Evolutionary conservation across 2,888 invertebrate genomes (phyloP).

Genomic region (Lomographa bimaculata): DNA sequence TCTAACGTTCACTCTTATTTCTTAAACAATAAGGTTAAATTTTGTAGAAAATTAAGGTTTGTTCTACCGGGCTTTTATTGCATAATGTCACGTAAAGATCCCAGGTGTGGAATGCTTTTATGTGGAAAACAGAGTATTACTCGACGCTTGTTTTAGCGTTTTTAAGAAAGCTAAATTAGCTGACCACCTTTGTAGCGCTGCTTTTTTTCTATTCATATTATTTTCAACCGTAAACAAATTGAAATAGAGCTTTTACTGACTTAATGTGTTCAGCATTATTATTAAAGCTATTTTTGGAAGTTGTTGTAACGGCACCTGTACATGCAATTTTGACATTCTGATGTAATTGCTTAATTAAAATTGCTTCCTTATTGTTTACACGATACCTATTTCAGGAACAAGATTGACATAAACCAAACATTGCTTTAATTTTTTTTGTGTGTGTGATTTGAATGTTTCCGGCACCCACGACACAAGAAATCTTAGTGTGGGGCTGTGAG

Average conservation of each 20-base stretch:
- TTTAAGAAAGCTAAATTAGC: slow-evolving; percentile 52
- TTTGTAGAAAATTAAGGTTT: too few relatives aligned
- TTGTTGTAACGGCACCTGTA: slow-evolving; percentile 46
- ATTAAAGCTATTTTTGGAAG: slow-evolving; percentile 39
- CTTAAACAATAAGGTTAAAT: slow-evolving; percentile 30
- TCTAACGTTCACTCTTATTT: slow-evolving; percentile 36
- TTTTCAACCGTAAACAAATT: slow-evolving; percentile 3
- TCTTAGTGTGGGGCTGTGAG: too few relatives aligned
- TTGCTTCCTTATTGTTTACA: slow-evolving; percentile 49
- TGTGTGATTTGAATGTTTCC: too few relatives aligned
- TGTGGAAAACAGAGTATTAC: slow-evolving; percentile 66
- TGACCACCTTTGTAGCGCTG: slow-evolving; percentile 37
- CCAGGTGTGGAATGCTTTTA: slow-evolving; percentile 77
- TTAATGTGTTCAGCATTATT: neutral
- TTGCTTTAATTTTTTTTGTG: too few relatives aligned
- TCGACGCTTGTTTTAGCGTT: slow-evolving; percentile 62
- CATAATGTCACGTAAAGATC: slow-evolving; percentile 72
- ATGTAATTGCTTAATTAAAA: slow-evolving; percentile 65
- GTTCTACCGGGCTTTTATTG: slow-evolving; percentile 72
- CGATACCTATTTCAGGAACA: slow-evolving; percentile 37
- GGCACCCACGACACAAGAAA: too few relatives aligned
- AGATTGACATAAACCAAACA: too few relatives aligned
- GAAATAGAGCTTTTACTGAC: slow-evolving; percentile 1
- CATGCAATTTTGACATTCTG: slow-evolving; percentile 61
- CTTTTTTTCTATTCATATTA: slow-evolving; percentile 13